Conservation (phyloP, 2,888 invertebrate species). For the Erannis defoliaria region DNA sequence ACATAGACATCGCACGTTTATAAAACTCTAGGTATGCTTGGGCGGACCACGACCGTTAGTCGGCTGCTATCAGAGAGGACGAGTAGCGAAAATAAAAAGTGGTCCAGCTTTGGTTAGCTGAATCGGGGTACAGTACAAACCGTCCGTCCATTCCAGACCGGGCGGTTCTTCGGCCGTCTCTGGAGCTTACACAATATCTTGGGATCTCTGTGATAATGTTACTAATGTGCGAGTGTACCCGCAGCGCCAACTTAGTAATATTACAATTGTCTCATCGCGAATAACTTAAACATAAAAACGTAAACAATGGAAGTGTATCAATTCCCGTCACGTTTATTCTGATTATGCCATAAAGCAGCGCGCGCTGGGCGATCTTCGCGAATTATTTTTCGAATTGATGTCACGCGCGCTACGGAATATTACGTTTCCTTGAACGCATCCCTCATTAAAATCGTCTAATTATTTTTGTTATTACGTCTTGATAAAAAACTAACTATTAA, state of each 20-base stretch:
- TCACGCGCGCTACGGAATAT: conserved; percentile 50
- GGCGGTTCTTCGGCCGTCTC: too few relatives aligned
- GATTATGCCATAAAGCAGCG: conserved; percentile 57
- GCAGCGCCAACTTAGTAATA: not conserved
- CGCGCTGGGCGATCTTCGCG: conserved; percentile 38
- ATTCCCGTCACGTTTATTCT: conserved; percentile 56
- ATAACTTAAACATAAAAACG: conserved; percentile 45
- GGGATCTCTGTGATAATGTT: too few relatives aligned
- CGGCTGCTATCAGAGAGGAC: too few relatives aligned
- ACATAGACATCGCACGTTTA: too few relatives aligned
- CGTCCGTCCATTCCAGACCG: too few relatives aligned
- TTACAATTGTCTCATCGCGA: conserved; percentile 22
- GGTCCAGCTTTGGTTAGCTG: too few relatives aligned
- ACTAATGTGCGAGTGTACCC: not conserved
- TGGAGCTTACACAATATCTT: too few relatives aligned
- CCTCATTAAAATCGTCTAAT: conserved; percentile 25
- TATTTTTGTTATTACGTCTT: not conserved
- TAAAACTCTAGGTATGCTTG: too few relatives aligned
- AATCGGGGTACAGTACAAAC: too few relatives aligned
- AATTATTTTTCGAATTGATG: conserved; percentile 54
- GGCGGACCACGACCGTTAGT: too few relatives aligned
- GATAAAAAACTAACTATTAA: not conserved
- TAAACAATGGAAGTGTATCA: conserved; percentile 56
- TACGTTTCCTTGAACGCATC: conserved; percentile 32
- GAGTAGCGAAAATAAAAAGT: too few relatives aligned